Percentiles rank a stretch among this genome's conserved stretches.
Conservation (phyloP, 2,113 vertebrate species). For the Carassius auratus region DNA sequence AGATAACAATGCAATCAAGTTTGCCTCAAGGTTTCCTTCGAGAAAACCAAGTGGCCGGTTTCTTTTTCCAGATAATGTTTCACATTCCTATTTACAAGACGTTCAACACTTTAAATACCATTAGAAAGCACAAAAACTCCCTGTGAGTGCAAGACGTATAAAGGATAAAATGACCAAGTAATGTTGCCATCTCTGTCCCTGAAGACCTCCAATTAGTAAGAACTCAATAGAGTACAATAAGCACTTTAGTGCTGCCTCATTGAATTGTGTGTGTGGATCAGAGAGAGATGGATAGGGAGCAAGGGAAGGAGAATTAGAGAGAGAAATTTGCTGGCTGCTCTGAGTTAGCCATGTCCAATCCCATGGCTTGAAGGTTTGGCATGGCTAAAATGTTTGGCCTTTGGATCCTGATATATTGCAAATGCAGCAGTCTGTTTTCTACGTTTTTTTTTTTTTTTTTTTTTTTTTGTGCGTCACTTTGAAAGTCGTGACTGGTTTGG, state of each 20-base stretch:
- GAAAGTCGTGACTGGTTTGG: constrained; percentile 7
- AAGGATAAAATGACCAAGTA: constrained; percentile 41
- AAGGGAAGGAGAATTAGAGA: constrained; percentile 44
- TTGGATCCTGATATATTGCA: constrained; percentile 15
- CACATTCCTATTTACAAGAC: background rate
- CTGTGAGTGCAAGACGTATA: constrained; percentile 33
- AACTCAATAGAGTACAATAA: constrained; percentile 51
- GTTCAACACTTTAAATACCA: constrained; percentile 7
- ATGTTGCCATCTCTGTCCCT: constrained; percentile 30
- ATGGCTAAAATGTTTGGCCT: constrained; percentile 29
- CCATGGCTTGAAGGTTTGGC: constrained; percentile 9
- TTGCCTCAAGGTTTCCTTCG: background rate
- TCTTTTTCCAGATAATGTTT: background rate
- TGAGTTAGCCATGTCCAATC: constrained; percentile 10
- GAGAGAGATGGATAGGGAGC: constrained; percentile 53
- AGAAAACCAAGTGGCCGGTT: background rate
- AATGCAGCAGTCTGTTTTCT: constrained; percentile 21
- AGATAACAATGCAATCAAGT: background rate
- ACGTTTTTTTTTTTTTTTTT: background rate
- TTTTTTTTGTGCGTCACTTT: background rate
- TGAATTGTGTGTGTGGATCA: constrained; percentile 44
- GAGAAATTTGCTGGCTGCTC: constrained; percentile 34
- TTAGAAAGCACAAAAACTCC: constrained; percentile 38
- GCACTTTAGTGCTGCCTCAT: constrained; percentile 45
- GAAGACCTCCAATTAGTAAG: constrained; percentile 47